Base-by-base conservation (phyloP, 1,140 invertebrate species). In the Anoplophora glabripennis region DNA sequence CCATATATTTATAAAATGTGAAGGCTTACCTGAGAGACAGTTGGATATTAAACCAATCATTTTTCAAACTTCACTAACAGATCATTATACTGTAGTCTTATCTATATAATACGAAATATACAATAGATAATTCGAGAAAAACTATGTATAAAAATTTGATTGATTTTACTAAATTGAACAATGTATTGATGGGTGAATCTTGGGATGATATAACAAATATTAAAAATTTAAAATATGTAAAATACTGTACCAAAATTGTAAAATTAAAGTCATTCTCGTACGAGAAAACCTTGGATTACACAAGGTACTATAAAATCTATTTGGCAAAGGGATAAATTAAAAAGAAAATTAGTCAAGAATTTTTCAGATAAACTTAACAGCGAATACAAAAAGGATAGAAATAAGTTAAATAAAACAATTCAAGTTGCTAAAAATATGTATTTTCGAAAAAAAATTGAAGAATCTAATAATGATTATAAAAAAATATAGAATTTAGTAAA, bases 251-350 rank as follows among this genome's bases (percentile, higher is more conserved):
- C 4, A 28, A 40, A 40, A n/a, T 4, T n/a, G 14, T 40, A 15
- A 40, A 40, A 15, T n/a, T 40, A n/a, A 40, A 48, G 33, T 48
- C 7, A 14, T 48, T 10, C 7, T 28, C 18, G 33, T 9, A 18
- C 21, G 33, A 18, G 18, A 48, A 18, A 48, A 48, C 15, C 21
- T 14, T 46, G 45, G 45, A 46, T 46, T 46, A 18, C 15, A 46
- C 15, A 18, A 46, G 45, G n/a, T n/a, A n/a, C n/a, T n/a, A n/a
- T n/a, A n/a, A n/a, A n/a, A n/a, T n/a, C n/a, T n/a, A n/a, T n/a
- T n/a, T n/a, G n/a, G n/a, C n/a, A n/a, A n/a, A n/a, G n/a, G n/a
- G n/a, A n/a, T n/a, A n/a, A n/a, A n/a, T n/a, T n/a, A n/a, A n/a
- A n/a, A n/a, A n/a, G n/a, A n/a, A n/a, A n/a, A n/a, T n/a, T n/a